Evolutionary conservation across 2,113 vertebrate species (phyloP).

Genomic region (Gorsachius goisagi): DNA sequence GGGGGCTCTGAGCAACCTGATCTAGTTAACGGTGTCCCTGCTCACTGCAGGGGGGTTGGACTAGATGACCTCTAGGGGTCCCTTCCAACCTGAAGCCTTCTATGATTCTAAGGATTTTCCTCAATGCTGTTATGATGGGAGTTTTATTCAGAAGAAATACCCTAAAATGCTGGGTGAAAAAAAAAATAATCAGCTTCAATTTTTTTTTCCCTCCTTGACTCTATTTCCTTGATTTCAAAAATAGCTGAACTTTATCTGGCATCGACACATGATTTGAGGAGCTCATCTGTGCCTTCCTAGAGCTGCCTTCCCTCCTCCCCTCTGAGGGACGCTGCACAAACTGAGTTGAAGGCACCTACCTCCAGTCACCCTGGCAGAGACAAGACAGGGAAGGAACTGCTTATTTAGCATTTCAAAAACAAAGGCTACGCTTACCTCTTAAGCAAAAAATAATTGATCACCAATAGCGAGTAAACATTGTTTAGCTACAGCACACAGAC

Average conservation of each 20-base stretch:
- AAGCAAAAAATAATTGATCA: slow-evolving; percentile 61
- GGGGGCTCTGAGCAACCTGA: no score
- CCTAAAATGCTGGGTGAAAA: not conserved
- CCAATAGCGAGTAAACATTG: slow-evolving; percentile 25
- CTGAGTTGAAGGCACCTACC: not conserved
- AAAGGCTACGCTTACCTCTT: slow-evolving; percentile 16
- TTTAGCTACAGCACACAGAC: slow-evolving; percentile 15
- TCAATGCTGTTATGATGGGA: not conserved
- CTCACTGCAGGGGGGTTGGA: no score
- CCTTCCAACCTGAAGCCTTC: no score
- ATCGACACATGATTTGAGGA: not conserved
- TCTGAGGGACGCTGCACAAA: not conserved
- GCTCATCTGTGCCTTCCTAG: not conserved
- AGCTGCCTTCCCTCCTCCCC: not conserved
- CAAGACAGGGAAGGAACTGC: not conserved
- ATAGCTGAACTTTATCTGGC: not conserved
- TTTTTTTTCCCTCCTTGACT: not conserved
- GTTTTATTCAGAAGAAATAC: not conserved
- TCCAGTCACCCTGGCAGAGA: not conserved
- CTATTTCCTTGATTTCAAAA: not conserved
- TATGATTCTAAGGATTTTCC: not conserved
- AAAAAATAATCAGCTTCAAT: not conserved
- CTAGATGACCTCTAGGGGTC: no score
- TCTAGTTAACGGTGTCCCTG: no score
- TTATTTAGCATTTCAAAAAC: slow-evolving; percentile 3